Percentiles rank a stretch among this genome's conserved stretches.
phyloP scores from a whole-genome alignment of 2,888 invertebrate species.

The Ariolimax columbianus region DNA sequence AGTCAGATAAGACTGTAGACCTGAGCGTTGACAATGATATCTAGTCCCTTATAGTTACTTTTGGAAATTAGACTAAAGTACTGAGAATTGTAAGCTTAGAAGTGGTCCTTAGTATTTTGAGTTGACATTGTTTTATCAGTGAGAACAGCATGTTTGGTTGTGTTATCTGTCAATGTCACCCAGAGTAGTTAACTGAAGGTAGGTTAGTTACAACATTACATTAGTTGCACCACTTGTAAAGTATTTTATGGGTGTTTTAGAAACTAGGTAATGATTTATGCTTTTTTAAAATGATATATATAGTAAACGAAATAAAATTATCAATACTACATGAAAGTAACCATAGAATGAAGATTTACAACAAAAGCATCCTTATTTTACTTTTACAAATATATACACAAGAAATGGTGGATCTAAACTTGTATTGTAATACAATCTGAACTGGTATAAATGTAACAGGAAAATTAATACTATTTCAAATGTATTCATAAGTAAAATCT shows the following conservation, averaged over 20 bases:
- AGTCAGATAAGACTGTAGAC: not conserved
- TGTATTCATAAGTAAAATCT: no score
- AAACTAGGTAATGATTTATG: no score
- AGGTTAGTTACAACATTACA: not conserved
- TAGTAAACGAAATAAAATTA: no score
- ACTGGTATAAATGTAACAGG: no score
- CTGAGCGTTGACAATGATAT: not conserved
- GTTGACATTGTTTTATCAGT: not conserved
- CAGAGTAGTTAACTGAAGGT: not conserved
- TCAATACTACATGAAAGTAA: no score
- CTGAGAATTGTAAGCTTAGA: not conserved
- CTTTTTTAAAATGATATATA: no score
- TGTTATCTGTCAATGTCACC: not conserved
- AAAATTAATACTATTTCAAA: no score
- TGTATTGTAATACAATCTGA: no score
- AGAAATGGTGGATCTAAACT: no score
- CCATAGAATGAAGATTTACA: no score
- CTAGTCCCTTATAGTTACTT: not conserved
- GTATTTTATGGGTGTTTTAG: not conserved
- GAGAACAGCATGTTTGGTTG: not conserved
- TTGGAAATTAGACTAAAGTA: not conserved
- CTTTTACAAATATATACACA: no score
- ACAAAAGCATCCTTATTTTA: no score
- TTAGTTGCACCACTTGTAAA: not conserved
- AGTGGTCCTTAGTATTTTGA: not conserved